These are phyloP conservation scores for Campoplex capitator DNA, from an alignment of 2,888 invertebrate species.

Conservation along the genomic window DNA sequence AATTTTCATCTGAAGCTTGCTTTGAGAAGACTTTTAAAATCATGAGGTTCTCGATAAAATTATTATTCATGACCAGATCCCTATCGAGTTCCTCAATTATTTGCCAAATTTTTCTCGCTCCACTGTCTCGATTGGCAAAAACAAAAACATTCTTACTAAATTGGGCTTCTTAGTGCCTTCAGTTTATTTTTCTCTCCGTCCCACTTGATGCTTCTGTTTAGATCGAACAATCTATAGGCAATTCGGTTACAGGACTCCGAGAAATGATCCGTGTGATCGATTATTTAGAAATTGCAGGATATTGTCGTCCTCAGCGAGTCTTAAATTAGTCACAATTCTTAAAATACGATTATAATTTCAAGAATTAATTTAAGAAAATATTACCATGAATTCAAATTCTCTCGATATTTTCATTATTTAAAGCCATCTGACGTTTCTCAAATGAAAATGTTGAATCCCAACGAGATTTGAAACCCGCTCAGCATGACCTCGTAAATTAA, in stretches of 20 bases:
- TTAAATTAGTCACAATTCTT: background rate
- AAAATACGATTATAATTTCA: too few relatives aligned
- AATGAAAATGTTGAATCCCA: background rate
- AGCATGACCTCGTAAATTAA: background rate
- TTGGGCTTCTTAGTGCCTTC: slow-evolving; percentile 38
- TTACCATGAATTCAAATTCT: background rate
- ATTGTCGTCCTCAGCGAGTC: background rate
- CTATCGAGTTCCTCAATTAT: background rate
- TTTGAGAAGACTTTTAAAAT: slow-evolving; percentile 12
- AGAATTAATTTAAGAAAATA: too few relatives aligned
- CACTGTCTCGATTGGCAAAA: slow-evolving; percentile 11
- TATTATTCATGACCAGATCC: background rate
- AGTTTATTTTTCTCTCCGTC: slow-evolving; percentile 5
- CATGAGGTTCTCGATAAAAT: slow-evolving; percentile 6
- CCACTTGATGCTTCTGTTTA: background rate
- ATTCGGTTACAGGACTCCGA: slow-evolving; percentile 12
- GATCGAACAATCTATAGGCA: background rate
- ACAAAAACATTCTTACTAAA: slow-evolving; percentile 11
- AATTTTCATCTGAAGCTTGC: slow-evolving; percentile 37
- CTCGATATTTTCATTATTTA: background rate
- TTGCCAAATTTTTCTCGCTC: slow-evolving; percentile 4
- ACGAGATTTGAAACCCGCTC: background rate
- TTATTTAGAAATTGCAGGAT: background rate
- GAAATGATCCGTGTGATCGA: background rate
- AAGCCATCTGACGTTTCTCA: background rate